phyloP scores from a whole-genome alignment of 2,797 vertebrate genomes.

The Intellagama lesueurii region DNA sequence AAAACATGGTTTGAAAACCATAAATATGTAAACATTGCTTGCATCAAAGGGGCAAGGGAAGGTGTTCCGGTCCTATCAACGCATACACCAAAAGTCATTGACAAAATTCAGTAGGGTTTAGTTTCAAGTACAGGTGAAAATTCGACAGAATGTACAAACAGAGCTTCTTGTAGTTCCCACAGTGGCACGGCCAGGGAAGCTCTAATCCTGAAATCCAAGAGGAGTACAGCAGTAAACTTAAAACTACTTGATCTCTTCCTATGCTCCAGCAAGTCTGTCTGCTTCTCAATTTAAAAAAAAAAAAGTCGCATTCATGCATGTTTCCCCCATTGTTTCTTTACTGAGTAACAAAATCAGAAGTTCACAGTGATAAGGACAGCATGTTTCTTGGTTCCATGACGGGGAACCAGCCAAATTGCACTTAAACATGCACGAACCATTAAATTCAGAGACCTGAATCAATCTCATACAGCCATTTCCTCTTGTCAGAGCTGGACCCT shows the following conservation, averaged over 20 bases:
- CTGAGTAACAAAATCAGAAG: too few relatives aligned
- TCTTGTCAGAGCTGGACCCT: too few relatives aligned
- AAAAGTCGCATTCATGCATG: not conserved
- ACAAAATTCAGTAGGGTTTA: not conserved
- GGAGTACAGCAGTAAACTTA: not conserved
- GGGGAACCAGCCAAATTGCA: not conserved
- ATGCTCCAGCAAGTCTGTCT: not conserved
- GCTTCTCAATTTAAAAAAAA: not conserved
- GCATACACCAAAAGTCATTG: too few relatives aligned
- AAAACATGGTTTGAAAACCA: not conserved
- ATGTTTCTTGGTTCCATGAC: not conserved
- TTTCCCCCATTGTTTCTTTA: not conserved
- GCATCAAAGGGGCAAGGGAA: not conserved
- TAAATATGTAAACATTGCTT: constrained; percentile 10
- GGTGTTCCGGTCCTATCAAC: not conserved
- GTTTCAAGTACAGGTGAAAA: not conserved
- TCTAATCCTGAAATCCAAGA: not conserved
- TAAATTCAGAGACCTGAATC: too few relatives aligned
- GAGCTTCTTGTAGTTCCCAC: not conserved
- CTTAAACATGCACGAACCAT: too few relatives aligned
- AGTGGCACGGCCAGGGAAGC: not conserved
- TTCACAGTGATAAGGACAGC: too few relatives aligned
- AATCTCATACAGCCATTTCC: too few relatives aligned
- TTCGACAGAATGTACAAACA: not conserved
- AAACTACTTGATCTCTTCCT: too few relatives aligned